phyloP scores from a whole-genome alignment of 1,140 invertebrate genomes.

The Drosophila bocqueti region DNA sequence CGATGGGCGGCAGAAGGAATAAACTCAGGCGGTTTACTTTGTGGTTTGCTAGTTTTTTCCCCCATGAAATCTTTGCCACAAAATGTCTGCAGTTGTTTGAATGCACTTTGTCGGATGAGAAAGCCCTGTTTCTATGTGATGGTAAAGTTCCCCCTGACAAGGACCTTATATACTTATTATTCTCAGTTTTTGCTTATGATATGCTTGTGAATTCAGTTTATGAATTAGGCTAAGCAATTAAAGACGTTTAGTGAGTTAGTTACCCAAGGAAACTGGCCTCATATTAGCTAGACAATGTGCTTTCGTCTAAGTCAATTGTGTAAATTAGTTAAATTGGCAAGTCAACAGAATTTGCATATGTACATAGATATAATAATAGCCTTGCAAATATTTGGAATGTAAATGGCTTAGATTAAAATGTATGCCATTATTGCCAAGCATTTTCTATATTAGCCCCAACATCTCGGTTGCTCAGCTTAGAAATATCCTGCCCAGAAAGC shows the following conservation, averaged over 20 bases:
- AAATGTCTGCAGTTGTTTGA: conserved; percentile 44
- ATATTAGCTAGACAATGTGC: too few relatives aligned
- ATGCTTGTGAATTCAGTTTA: conserved; percentile 24
- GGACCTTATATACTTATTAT: conserved; percentile 2
- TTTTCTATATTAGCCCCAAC: neutral
- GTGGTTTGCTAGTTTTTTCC: conserved; percentile 17
- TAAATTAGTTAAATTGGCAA: neutral
- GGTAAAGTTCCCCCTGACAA: neutral
- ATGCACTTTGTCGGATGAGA: conserved; percentile 64
- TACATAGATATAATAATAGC: neutral
- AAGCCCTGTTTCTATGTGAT: neutral
- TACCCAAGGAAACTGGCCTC: neutral
- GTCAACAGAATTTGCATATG: neutral
- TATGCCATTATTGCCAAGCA: neutral
- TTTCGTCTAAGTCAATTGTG: neutral
- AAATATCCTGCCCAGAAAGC: neutral
- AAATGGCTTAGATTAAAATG: conserved; percentile 1
- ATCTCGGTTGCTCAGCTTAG: neutral
- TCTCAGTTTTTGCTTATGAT: neutral
- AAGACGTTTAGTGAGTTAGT: neutral
- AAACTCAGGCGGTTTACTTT: conserved; percentile 35
- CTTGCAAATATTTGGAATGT: neutral
- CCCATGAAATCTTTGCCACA: conserved; percentile 28
- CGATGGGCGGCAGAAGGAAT: conserved; percentile 13
- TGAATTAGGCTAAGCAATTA: conserved; percentile 60